Evolutionary conservation across 2,113 vertebrate genomes (phyloP).

Genomic region (Semnornis frantzii): DNA sequence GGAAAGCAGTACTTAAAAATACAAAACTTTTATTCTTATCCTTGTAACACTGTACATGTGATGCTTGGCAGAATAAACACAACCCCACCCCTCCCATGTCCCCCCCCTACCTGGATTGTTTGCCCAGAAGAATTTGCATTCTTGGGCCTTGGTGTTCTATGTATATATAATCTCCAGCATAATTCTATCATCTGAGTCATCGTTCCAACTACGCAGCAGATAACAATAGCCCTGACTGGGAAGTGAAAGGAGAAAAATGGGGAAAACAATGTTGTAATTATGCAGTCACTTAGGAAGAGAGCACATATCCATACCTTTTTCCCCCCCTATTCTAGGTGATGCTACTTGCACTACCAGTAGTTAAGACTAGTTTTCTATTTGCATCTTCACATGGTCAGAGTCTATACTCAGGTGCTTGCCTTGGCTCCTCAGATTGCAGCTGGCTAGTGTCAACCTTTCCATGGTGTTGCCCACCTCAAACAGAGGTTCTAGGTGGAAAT

Average conservation of each 20-base stretch:
- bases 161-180: neutral
- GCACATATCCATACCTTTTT: neutral
- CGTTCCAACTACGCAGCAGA: neutral
- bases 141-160: neutral
- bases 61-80: neutral
- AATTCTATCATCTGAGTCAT: neutral
- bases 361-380: neutral
- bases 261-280: neutral
- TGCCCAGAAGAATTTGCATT: neutral
- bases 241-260: neutral
- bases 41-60: neutral
- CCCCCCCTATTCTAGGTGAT: neutral
- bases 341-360: neutral
- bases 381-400: neutral
- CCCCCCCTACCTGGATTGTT: neutral
- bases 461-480: neutral
- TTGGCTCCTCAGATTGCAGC: neutral
- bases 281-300: neutral
- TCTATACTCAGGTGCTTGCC: accelerated
- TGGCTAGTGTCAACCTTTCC: neutral
- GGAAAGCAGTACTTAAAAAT: conserved; percentile 18
- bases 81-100: neutral
- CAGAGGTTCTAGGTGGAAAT: neutral
- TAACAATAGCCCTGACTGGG: neutral
- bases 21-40: neutral